Base-by-base conservation (phyloP, 2,888 invertebrate species). In the Escarpia spicata region DNA sequence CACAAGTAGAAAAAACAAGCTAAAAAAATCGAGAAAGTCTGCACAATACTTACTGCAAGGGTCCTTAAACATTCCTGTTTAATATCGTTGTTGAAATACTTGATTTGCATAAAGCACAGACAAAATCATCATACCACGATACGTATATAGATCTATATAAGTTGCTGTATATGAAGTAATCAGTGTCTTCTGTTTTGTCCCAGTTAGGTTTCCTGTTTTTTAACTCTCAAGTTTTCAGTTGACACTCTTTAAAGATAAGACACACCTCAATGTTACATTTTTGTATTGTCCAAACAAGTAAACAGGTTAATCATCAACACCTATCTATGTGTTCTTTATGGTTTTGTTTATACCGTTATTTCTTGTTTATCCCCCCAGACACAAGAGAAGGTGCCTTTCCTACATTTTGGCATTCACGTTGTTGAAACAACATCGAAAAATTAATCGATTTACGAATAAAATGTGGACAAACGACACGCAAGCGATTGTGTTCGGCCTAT, bases 361-460 rank as follows among this genome's bases (percentile, higher is more conserved):
- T 75, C 26, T 75, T 75, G 19, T 75, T 75, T 75, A 75, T 75
- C 26, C n/a, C 75, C 75, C 15, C 26, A 26, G 4, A 26, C 26
- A n/a, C 75, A 75, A 75, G 19, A 75, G 75, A n/a, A 1, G 75
- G 75, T n/a, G 19, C 26, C 19, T 75, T 75, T 19, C 75, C 75
- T 75, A 26, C 75, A 26, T 75, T 75, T 75, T 26, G 75, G 75
- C 75, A 75, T 75, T 75, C 75, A 75, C 26, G n/a, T 75, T 75
- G 26, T 75, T 26, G n/a, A 75, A 75, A 75, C 75, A 75, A 75
- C 75, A 75, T 75, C 26, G 75, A 26, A 75, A n/a, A 75, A 75
- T 75, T 75, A 75, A 75, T 75, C 75, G 75, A 75, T 75, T 75
- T 75, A 75, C n/a, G n/a, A 75, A 75, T 75, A 75, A 75, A 75